Base-by-base conservation (phyloP, 2,888 invertebrate species). In the Thymelicus lineola region DNA sequence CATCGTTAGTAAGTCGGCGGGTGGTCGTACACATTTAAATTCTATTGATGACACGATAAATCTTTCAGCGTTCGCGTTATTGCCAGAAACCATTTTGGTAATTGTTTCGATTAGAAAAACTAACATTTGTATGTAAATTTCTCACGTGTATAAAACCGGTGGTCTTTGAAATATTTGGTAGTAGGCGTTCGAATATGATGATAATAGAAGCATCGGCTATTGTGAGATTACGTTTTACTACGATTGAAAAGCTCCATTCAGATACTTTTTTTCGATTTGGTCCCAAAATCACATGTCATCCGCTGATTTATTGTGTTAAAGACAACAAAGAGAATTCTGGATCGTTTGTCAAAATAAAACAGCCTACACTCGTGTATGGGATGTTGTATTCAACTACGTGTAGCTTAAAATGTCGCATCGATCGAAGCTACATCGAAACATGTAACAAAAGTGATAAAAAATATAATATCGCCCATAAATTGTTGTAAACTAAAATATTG, bases 1-100 rank as follows among this genome's bases (percentile, higher is more conserved):
- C 89, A 85, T 93, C 92, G 92, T 93, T 93, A 93, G 93, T 88
- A 88, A 83, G 88, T 87, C 82, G 76, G 86, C 92, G 91, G 93
- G 93, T 93, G 93, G 93, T 89, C 92, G 85, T 76, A 77, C 80
- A 86, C 86, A 91, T 93, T 91, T 85, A 91, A 86, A 90, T 91
- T 92, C 90, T 86, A 91, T 90, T 86, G 89, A 84, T 83, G 84
- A 88, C 81, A 83, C 86, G 83, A 91, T 92, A 90, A 89, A 93
- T 92, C 88, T 88, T 77, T 70, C 70, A 76, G 78, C 75, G 75
- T 77, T 75, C 77, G 72, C 80, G 77, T 80, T 80, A 82, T 86
- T 84, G 81, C 83, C 79, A 81, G 86, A 85, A 89, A 77, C 80
- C 75, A 82, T 88, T 84, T 76, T 66, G 76, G 81, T 88, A 87